Evolutionary conservation across 2,113 vertebrate species (phyloP), one percentile per base, ranked within the genome.

Genomic region (Cephalopholis sonnerati): DNA sequence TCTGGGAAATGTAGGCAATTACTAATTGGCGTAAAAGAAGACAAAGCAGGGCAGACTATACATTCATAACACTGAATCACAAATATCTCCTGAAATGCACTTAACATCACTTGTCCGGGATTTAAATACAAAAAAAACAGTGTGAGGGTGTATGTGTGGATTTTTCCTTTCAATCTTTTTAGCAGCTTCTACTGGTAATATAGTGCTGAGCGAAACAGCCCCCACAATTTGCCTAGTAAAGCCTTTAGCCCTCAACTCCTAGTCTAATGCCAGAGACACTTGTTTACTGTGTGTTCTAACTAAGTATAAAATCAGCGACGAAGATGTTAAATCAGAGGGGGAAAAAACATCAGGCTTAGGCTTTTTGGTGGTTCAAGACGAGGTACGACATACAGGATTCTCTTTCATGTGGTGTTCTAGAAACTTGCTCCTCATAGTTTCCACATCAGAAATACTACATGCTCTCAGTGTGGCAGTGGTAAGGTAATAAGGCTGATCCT

Each of bases 201-300:
- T 67, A 66, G 68, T 62, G 50, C 50, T 72, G 24, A 67, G 25
- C 18, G 63, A 51, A 72, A 44, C 18, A 55, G 50, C n/a, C 67
- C 61, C 53, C 9, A 46, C 22, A 59, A 27, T 58, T 32, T 54
- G 27, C 63, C 61, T 67, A 61, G 18, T 69, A 32, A 75, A 72
- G 44, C 58, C 72, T 74, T 62, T 69, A 82, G 68, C 68, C 50
- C 48, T 66, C 55, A 55, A 77, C 17, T 62, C 44, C 41, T 36
- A 41, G 58, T 65, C 25, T 36, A 36, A 36, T 36, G 36, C 36
- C 36, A 36, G 36, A 36, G 36, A 69, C 71, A 66, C 5, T 81
- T 82, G n/a, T 83, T 70, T 51, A 59, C 69, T 0, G 2, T 75
- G 58, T 79, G 69, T 64, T 77, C 25, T 71, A 64, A 69, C 29